These are phyloP conservation scores for Eumaeus atala DNA, from an alignment of 1,140 invertebrate genomes.

Conservation along the genomic window DNA sequence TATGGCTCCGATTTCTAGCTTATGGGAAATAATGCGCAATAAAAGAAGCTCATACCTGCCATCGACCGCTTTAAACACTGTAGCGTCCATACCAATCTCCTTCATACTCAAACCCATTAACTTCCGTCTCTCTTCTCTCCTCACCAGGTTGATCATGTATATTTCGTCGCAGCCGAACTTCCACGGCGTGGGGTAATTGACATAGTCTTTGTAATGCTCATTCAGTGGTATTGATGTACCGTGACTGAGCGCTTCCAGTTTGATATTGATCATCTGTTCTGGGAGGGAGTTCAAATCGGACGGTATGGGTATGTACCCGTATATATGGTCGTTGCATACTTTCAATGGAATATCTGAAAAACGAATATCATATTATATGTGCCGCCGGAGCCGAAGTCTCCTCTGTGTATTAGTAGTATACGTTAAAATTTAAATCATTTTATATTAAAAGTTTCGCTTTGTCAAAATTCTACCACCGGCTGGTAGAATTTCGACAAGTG, in stretches of 20 bases:
- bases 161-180: constrained; percentile 84
- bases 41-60: constrained; percentile 81
- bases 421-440: too few species aligned
- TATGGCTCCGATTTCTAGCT: too few species aligned
- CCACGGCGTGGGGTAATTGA: constrained; percentile 72
- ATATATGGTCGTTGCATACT: constrained; percentile 87
- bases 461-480: too few species aligned
- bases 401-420: too few species aligned
- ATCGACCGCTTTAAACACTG: constrained; percentile 89
- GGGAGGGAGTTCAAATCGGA: constrained; percentile 78
- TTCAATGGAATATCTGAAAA: constrained; percentile 79
- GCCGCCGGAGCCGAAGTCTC: too few species aligned
- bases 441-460: too few species aligned
- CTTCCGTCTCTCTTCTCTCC: constrained; percentile 84
- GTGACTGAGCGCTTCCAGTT: constrained; percentile 71
- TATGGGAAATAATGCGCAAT: constrained; percentile 18
- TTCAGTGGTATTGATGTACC: constrained; percentile 51
- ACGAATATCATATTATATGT: too few species aligned
- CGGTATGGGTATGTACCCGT: constrained; percentile 90
- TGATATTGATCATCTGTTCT: constrained; percentile 85
- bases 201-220: constrained; percentile 60
- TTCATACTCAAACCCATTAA: constrained; percentile 88
- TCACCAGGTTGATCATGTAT: constrained; percentile 92
- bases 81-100: constrained; percentile 85
- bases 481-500: too few species aligned